Percentiles rank a stretch among this genome's conserved stretches.
These are phyloP conservation scores for Cranoglanis bouderius DNA, from an alignment of 2,113 vertebrate species.

Conservation along the genomic window DNA sequence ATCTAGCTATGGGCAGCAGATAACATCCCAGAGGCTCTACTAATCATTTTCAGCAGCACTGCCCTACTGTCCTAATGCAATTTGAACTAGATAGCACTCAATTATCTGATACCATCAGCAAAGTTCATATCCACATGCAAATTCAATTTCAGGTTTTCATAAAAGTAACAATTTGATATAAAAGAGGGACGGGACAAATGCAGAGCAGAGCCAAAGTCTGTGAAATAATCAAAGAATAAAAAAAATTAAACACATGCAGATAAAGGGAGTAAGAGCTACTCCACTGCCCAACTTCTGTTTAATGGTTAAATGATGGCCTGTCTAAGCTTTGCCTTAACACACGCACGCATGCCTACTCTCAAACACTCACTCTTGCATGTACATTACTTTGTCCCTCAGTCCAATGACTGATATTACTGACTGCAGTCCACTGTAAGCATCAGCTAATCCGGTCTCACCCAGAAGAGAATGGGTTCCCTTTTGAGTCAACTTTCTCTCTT, in stretches of 20 bases:
- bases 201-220: background rate
- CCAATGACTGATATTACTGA: background rate
- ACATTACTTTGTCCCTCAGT: background rate
- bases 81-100: conserved; percentile 17
- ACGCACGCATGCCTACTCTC: background rate
- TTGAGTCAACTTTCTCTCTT: background rate
- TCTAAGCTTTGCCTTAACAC: background rate
- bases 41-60: conserved; percentile 2
- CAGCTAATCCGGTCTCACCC: background rate
- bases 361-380: background rate
- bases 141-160: conserved; percentile 20
- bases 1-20: conserved; percentile 8
- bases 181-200: background rate
- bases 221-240: conserved; percentile 15
- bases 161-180: conserved; percentile 24
- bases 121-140: conserved; percentile 12
- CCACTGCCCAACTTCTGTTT: background rate
- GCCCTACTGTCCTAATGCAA: conserved; percentile 24
- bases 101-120: conserved; percentile 36
- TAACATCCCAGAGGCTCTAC: conserved; percentile 4
- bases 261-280: background rate
- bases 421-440: background rate
- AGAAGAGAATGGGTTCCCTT: background rate
- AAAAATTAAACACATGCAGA: background rate
- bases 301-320: background rate